Evolutionary conservation across 2,888 invertebrate genomes (phyloP), one percentile per base, ranked within the genome.

Genomic region (Adelphocoris suturalis): DNA sequence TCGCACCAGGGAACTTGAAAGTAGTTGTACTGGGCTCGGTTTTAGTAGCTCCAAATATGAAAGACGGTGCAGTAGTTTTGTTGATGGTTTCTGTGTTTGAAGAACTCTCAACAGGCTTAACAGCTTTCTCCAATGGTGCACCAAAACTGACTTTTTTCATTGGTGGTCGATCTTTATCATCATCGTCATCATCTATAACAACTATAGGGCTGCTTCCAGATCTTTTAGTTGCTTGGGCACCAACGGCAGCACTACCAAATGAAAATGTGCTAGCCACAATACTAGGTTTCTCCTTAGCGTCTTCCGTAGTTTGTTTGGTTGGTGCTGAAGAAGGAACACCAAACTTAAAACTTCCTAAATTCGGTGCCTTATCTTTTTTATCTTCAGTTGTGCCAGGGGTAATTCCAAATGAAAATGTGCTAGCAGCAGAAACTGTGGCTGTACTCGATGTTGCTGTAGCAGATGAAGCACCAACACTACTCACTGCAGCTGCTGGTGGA

Each of bases 131-230:
- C 16, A 89, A 57, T 0, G 91, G 89, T 16, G 89, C 89, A 19
- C 91, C 89, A 55, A 91, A 90, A 76, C 91, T 91, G 46, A 91
- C 91, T 81, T 57, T 78, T 57, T 91, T 91, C 28, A 86, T 89
- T 23, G 90, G 90, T 47, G 88, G 88, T 27, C 78, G 68, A 37
- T 91, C 91, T 37, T 47, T 46, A 14, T 82, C 82, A 37, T 55
- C 82, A n/a, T 55, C 81, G 16, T 52, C 57, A 57, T 27, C 55
- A 13, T 85, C 57, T 7, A 61, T 47, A 2, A 75, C 28, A 82
- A 52, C 82, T 13, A 11, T 23, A 1, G 82, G 82, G 14, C 3
- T 19, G 19, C 46, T 37, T 47, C 12, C 48, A 47, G 46, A 1
- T 23, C 12, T 47, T 14, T 80, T 80, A 14, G 47, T 23, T 61